Conservation (phyloP, 2,113 vertebrate genomes). For the Pipra filicauda region DNA sequence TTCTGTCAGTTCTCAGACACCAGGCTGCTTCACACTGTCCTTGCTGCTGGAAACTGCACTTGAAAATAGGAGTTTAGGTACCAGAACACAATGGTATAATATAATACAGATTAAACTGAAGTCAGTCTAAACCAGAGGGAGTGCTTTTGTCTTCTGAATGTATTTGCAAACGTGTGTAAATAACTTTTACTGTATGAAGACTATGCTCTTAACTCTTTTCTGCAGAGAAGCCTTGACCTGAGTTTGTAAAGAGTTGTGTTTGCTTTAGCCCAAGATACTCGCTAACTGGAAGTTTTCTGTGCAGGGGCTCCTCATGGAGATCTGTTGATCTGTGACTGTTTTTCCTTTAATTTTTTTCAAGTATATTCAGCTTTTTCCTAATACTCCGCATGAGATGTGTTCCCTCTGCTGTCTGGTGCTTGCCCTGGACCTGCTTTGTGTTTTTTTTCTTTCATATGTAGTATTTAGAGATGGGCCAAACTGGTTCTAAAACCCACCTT, state of each 20-base stretch:
- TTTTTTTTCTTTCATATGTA: neutral
- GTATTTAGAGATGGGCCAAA: slow-evolving; percentile 45
- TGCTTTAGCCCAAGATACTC: slow-evolving; percentile 14
- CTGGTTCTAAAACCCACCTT: slow-evolving; percentile 1
- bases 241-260: slow-evolving; percentile 17
- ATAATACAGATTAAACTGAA: neutral
- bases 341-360: slow-evolving; percentile 61
- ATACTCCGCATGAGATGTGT: slow-evolving; percentile 69
- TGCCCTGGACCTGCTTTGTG: slow-evolving; percentile 28
- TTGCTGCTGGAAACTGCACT: neutral
- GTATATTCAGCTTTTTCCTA: slow-evolving; percentile 52
- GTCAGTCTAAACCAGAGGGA: neutral
- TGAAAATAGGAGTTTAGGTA: neutral
- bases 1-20: neutral
- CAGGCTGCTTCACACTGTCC: neutral
- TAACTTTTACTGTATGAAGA: neutral
- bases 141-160: neutral
- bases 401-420: slow-evolving; percentile 55
- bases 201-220: slow-evolving; percentile 23
- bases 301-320: slow-evolving; percentile 38
- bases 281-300: slow-evolving; percentile 49
- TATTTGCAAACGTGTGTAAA: neutral
- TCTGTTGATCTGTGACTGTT: slow-evolving; percentile 62
- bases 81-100: neutral
- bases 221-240: slow-evolving; percentile 18